These are phyloP conservation scores for Collichthys lucidus DNA, from an alignment of 2,113 vertebrate species.

Conservation along the genomic window DNA sequence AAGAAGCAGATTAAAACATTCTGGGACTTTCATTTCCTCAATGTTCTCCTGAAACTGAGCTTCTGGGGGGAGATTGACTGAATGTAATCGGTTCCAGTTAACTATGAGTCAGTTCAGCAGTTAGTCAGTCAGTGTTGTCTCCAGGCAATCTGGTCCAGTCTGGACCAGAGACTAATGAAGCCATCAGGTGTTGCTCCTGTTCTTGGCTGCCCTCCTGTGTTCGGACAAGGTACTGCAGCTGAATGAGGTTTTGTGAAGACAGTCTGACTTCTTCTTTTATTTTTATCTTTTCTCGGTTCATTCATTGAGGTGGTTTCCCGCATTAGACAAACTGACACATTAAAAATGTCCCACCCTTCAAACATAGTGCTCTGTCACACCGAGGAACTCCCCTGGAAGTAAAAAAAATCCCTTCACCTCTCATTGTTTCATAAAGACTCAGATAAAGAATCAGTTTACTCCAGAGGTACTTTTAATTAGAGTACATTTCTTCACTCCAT, in stretches of 20 bases:
- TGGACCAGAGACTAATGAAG: slow-evolving; percentile 16
- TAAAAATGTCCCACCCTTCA: not conserved
- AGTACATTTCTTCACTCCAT: slow-evolving; percentile 22
- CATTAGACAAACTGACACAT: not conserved
- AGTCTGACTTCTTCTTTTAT: not conserved
- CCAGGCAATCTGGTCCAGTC: slow-evolving; percentile 9
- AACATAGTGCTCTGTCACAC: not conserved
- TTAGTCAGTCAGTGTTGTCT: slow-evolving; percentile 7
- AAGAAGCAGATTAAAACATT: not conserved
- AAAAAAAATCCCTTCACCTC: not conserved
- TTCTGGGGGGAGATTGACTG: not conserved
- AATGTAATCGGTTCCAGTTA: not conserved
- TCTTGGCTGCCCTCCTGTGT: slow-evolving; percentile 72
- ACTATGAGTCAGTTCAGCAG: not conserved
- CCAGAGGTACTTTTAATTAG: slow-evolving; percentile 48
- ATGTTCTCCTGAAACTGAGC: not conserved
- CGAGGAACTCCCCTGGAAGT: not conserved
- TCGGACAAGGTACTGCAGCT: slow-evolving; percentile 34
- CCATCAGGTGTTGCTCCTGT: slow-evolving; percentile 11
- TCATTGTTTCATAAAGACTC: not conserved
- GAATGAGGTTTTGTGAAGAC: not conserved
- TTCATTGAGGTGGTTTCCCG: not conserved
- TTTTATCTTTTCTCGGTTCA: not conserved
- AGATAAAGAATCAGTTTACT: slow-evolving; percentile 4
- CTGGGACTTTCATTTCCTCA: not conserved